These are phyloP conservation scores for Austrofundulus limnaeus DNA, from an alignment of 2,113 vertebrate genomes.

Conservation along the genomic window DNA sequence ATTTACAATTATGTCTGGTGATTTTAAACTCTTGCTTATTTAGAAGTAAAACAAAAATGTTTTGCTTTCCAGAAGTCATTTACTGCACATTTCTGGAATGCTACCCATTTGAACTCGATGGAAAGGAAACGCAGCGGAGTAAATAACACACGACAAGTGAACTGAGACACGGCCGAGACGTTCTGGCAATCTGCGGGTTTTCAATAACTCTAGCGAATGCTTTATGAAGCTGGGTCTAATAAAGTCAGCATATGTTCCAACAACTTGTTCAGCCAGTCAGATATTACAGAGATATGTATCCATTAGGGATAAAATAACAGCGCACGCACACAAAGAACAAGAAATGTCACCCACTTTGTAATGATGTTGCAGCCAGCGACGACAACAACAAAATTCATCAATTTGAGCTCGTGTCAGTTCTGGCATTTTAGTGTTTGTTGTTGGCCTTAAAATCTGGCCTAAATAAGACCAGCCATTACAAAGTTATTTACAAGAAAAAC, in stretches of 20 bases:
- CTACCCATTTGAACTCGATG: not conserved
- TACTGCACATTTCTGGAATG: not conserved
- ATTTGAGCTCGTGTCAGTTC: slow-evolving; percentile 2
- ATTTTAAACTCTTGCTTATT: not conserved
- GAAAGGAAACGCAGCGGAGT: not conserved
- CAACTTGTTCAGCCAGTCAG: not conserved
- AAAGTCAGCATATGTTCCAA: not conserved
- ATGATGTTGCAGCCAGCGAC: not conserved
- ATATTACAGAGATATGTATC: not conserved
- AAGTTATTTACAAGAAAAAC: slow-evolving; percentile 12
- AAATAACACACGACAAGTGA: not conserved
- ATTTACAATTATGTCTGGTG: not conserved
- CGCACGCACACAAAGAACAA: not conserved
- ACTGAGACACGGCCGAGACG: not conserved
- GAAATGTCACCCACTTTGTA: not conserved
- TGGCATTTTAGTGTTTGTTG: slow-evolving; percentile 9
- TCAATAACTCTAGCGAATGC: not conserved
- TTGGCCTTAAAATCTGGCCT: not conserved
- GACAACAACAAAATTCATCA: slow-evolving; percentile 9
- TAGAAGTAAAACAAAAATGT: not conserved
- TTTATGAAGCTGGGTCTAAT: not conserved
- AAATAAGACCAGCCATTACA: slow-evolving; percentile 6
- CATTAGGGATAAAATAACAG: slow-evolving; percentile 4
- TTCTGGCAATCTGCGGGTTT: not conserved
- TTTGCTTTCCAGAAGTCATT: not conserved